Conservation (phyloP, 2,113 vertebrate genomes). For the Regulus satrapa region DNA sequence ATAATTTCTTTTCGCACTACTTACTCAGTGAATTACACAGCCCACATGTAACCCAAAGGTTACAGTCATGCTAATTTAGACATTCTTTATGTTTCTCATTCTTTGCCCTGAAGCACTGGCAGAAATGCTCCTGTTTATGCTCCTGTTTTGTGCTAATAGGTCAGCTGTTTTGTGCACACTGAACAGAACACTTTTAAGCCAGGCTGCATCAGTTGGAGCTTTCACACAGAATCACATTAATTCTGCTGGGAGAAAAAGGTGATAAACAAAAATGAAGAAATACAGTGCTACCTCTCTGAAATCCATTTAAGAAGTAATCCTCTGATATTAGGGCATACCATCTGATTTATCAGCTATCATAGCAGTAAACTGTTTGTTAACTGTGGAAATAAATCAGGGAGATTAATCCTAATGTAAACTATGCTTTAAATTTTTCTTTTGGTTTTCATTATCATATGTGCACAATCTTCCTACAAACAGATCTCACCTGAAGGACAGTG, state of each 20-base stretch:
- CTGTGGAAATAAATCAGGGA: background rate
- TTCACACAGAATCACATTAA: background rate
- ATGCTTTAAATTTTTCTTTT: background rate
- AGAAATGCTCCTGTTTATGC: background rate
- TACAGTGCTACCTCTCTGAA: background rate
- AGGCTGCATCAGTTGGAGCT: background rate
- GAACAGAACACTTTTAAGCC: background rate
- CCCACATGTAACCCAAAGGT: background rate
- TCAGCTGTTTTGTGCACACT: background rate
- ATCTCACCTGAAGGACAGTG: background rate
- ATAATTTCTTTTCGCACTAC: background rate
- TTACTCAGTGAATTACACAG: background rate
- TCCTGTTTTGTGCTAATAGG: background rate
- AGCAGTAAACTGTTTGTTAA: background rate
- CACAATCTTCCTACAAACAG: background rate
- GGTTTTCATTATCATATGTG: background rate
- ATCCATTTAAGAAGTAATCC: background rate
- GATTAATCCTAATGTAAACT: background rate
- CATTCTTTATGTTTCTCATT: background rate
- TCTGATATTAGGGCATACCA: background rate
- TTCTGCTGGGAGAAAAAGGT: background rate
- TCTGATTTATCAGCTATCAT: background rate
- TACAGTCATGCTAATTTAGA: background rate
- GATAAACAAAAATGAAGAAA: background rate
- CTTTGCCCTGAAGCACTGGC: background rate